A percentile compares a stretch with the other conserved stretches of the same genome.
Evolutionary conservation across 2,797 vertebrate species (phyloP).

Genomic region (Aquila chrysaetos): DNA sequence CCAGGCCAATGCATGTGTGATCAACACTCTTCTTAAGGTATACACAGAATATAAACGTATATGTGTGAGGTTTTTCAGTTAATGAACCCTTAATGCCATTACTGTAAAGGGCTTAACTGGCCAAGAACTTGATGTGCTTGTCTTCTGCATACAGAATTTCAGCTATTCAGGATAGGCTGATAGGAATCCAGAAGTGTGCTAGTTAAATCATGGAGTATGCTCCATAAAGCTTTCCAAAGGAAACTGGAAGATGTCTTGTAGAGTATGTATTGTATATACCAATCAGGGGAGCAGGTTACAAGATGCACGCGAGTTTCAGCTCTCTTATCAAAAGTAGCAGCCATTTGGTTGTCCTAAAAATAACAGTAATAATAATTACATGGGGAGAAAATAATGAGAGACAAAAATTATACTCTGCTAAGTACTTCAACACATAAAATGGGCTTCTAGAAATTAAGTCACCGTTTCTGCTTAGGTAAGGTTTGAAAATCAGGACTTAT

Average conservation of each 20-base stretch:
- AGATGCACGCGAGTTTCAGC: slow-evolving; percentile 79
- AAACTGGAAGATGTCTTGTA: neutral
- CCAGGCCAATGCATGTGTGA: neutral
- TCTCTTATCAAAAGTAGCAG: slow-evolving; percentile 80
- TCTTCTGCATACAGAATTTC: neutral
- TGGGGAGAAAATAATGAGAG: neutral
- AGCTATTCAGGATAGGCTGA: neutral
- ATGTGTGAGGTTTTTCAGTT: neutral
- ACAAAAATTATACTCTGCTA: neutral
- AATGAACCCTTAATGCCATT: neutral
- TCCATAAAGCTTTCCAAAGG: neutral
- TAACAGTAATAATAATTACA: slow-evolving; percentile 15
- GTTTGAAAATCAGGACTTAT: neutral
- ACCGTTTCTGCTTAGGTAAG: neutral
- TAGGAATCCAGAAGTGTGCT: neutral
- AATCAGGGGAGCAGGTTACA: slow-evolving; percentile 87
- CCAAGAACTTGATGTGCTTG: neutral
- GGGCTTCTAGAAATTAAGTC: neutral
- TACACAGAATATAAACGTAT: neutral
- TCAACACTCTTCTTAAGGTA: neutral
- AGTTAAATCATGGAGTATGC: neutral
- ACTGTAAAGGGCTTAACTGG: neutral
- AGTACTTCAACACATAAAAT: neutral
- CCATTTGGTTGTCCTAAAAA: slow-evolving; percentile 79
- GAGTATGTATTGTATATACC: slow-evolving; percentile 71